Conservation (phyloP, 2,888 invertebrate species). For the Drosophila colorata region DNA sequence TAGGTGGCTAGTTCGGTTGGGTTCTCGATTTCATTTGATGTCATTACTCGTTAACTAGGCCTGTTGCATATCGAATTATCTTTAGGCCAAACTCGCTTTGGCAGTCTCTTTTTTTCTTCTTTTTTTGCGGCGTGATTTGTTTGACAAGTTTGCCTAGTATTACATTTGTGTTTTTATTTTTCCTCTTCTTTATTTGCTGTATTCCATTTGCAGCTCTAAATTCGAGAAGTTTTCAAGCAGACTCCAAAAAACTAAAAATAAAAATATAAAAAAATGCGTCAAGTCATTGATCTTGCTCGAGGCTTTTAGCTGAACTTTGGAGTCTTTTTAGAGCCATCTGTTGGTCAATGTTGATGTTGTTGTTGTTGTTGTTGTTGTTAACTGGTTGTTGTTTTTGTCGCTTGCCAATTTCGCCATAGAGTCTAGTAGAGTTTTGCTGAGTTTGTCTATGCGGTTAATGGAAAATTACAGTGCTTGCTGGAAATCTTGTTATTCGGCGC, state of each 20-base stretch:
- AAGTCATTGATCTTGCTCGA: slow-evolving; percentile 74
- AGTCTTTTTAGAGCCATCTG: slow-evolving; percentile 34
- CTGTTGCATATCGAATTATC: slow-evolving; percentile 24
- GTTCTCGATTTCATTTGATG: slow-evolving; percentile 42
- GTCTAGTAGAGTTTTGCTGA: slow-evolving; percentile 14
- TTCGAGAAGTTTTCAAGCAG: slow-evolving; percentile 37
- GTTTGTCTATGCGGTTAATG: slow-evolving; percentile 14
- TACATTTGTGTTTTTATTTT: slow-evolving; percentile 15
- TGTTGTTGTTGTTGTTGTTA: slow-evolving; percentile 33
- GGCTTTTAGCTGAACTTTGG: slow-evolving; percentile 44
- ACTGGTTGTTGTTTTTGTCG: slow-evolving; percentile 23
- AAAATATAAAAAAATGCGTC: slow-evolving; percentile 20
- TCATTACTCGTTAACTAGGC: slow-evolving; percentile 26
- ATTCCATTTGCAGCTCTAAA: slow-evolving; percentile 29
- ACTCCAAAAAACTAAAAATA: neutral
- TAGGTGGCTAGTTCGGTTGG: slow-evolving; percentile 4
- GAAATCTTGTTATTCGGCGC: slow-evolving; percentile 19
- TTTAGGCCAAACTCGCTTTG: slow-evolving; percentile 38
- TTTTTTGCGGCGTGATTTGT: slow-evolving; percentile 31
- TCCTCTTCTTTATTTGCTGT: neutral
- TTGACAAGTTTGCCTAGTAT: slow-evolving; percentile 45
- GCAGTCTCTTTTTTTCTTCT: slow-evolving; percentile 13
- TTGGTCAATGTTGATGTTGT: slow-evolving; percentile 49
- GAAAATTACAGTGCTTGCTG: slow-evolving; percentile 40
- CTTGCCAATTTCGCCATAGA: slow-evolving; percentile 37